A percentile compares a stretch with the other conserved stretches of the same genome.
Evolutionary conservation across 2,888 invertebrate species (phyloP).

Genomic region (Scaptomyza flava): DNA sequence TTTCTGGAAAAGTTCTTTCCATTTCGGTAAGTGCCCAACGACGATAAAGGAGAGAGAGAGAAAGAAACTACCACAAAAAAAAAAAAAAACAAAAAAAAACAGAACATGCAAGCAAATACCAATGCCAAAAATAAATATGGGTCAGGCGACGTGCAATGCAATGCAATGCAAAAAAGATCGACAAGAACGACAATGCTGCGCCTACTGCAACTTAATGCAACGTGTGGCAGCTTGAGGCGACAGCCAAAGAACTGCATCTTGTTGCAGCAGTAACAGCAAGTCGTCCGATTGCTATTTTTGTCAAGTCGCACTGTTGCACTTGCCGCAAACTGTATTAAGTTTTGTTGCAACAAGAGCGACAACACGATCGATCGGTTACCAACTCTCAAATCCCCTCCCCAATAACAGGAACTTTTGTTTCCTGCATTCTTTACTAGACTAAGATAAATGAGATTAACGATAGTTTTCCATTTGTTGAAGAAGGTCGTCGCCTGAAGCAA

Average conservation of each 20-base stretch:
- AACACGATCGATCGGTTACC: constrained; percentile 29
- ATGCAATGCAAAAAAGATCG: constrained; percentile 20
- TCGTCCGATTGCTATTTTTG: constrained; percentile 40
- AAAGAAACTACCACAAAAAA: not conserved
- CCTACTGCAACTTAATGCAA: constrained; percentile 28
- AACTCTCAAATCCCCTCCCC: not conserved
- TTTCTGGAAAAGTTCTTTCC: constrained; percentile 76
- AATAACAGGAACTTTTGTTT: not conserved
- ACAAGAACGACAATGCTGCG: constrained; percentile 20
- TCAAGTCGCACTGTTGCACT: constrained; percentile 26
- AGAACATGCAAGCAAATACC: constrained; percentile 38
- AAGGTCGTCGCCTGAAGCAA: no score
- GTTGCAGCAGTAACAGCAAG: not conserved
- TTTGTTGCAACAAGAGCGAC: constrained; percentile 18
- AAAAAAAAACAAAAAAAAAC: not conserved
- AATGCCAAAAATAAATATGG: constrained; percentile 76
- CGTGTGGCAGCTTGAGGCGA: constrained; percentile 5
- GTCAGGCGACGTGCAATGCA: constrained; percentile 53
- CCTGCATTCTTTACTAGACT: not conserved
- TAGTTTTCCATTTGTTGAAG: not conserved
- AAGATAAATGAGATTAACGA: not conserved
- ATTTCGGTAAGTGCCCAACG: constrained; percentile 65
- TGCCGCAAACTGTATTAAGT: constrained; percentile 37
- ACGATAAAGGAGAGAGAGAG: not conserved
- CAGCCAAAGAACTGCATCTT: constrained; percentile 14